Evolutionary conservation across 2,888 invertebrate species (phyloP).

Genomic region (Hirtodrosophila alboralis): DNA sequence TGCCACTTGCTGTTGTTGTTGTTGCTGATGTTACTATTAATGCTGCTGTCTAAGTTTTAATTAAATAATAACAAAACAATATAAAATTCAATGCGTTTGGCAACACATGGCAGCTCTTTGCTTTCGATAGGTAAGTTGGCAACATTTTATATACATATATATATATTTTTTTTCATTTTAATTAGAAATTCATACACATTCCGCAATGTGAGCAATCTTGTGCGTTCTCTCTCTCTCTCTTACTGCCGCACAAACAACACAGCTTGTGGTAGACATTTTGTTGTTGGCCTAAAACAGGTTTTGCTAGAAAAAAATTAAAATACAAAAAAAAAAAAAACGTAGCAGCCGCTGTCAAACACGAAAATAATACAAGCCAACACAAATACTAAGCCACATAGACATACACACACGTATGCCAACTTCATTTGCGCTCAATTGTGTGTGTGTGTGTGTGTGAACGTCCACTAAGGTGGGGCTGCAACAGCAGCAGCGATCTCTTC

Average conservation of each 20-base stretch:
- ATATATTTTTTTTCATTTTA: not conserved
- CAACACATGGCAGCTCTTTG: constrained; percentile 11
- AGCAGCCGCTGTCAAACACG: constrained; percentile 51
- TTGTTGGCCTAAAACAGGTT: constrained; percentile 63
- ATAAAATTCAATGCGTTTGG: no score
- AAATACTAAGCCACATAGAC: constrained; percentile 14
- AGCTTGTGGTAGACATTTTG: constrained; percentile 49
- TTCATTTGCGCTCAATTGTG: constrained; percentile 53
- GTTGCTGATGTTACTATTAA: constrained; percentile 9
- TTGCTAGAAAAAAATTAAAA: constrained; percentile 42
- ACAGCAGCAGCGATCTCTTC: constrained; percentile 49
- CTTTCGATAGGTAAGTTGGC: constrained; percentile 36
- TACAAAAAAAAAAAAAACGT: constrained; percentile 20
- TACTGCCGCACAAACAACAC: no score
- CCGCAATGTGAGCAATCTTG: constrained; percentile 16
- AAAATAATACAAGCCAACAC: constrained; percentile 44
- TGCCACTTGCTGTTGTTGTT: constrained; percentile 25
- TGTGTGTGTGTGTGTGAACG: constrained; percentile 19
- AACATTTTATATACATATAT: constrained; percentile 12
- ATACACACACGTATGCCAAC: constrained; percentile 19
- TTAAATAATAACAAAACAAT: constrained; percentile 8
- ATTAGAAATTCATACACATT: constrained; percentile 38
- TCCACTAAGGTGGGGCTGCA: constrained; percentile 66
- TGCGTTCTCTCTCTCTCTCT: constrained; percentile 10
- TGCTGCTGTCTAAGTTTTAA: constrained; percentile 25